A percentile compares a stretch with the other conserved stretches of the same genome.
These are phyloP conservation scores for Tetanocera ferruginea DNA, from an alignment of 2,888 invertebrate species.

Conservation along the genomic window DNA sequence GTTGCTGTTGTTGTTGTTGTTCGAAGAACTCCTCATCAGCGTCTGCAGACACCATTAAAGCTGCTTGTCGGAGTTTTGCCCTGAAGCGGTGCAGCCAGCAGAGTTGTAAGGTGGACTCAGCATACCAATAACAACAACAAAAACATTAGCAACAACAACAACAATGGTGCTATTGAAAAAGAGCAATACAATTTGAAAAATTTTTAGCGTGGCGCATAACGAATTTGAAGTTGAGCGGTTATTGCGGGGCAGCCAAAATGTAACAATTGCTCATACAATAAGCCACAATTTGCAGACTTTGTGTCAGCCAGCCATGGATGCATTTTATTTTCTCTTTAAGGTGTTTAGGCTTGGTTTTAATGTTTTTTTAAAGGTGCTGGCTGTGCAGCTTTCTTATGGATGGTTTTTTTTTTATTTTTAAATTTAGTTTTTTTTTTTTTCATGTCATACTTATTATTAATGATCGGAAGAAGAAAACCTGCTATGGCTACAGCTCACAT, in stretches of 20 bases:
- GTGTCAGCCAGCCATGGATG: slow-evolving; percentile 12
- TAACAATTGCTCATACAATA: slow-evolving; percentile 45
- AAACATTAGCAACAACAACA: background rate
- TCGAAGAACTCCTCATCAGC: background rate
- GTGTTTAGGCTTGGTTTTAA: background rate
- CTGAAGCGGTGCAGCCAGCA: too few species aligned
- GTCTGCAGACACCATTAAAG: background rate
- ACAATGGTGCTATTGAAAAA: slow-evolving; percentile 21
- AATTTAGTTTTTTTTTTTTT: background rate
- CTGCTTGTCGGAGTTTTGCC: too few species aligned
- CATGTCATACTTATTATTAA: slow-evolving; percentile 29
- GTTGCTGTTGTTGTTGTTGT: background rate
- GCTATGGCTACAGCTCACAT: background rate
- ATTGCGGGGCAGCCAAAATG: slow-evolving; percentile 28
- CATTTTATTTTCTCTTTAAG: background rate
- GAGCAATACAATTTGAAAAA: slow-evolving; percentile 42
- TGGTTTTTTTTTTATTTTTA: background rate
- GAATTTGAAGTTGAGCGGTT: slow-evolving; percentile 26
- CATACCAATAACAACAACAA: background rate
- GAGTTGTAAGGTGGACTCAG: too few species aligned
- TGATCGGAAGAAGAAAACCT: slow-evolving; percentile 14
- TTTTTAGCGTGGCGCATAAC: slow-evolving; percentile 31
- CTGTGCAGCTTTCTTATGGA: background rate
- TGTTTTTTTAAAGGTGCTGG: background rate
- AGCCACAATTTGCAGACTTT: slow-evolving; percentile 36